Evolutionary conservation across 2,113 vertebrate species (phyloP), one percentile per base, ranked within the genome.

Genomic region (Donacobius atricapilla): DNA sequence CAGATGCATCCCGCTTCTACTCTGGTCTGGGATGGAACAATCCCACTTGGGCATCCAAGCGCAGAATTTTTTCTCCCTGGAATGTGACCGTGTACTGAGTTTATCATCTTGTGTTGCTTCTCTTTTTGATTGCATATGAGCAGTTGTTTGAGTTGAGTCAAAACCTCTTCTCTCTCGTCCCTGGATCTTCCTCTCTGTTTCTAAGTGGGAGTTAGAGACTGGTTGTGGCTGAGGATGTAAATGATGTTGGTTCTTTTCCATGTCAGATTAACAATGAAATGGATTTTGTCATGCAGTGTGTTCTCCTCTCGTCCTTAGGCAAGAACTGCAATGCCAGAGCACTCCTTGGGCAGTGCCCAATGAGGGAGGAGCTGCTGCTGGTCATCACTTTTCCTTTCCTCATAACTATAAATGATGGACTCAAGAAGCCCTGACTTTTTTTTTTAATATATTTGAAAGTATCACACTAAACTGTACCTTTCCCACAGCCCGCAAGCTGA

Each of bases 401-500:
- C 0, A 0, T 77, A 23, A 21, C 44, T 87, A 39, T 2, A 47
- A 64, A 25, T 10, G 30, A 33, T 57, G 71, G 63, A 69, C 5
- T 47, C 37, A 68, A 45, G 60, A 75, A 87, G 4, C 40, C 40
- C 61, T 37, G 37, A 53, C 11, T 0, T 6, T 22, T 28, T 53
- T 35, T 9, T 31, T 63, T 33, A 14, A 6, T 23, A 9, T 14
- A 7, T 51, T 61, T 89, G 57, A 22, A 72, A 72, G 9, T 6
- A 2, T 63, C 30, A 13, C 33, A 6, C 47, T 72, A 12, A 73
- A 27, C 39, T 5, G 2, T 58, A 6, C 87, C 27, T 25, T 91
- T 79, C 69, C 64, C 83, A 31, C 94, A 98, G 99, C 99, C 35
- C 99, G 99, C 56, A 99, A 99, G 70, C 97, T 99, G 78, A 99